A percentile compares a stretch with the other conserved stretches of the same genome.
Conservation (phyloP, 1,140 invertebrate genomes). For the Apis laboriosa region DNA sequence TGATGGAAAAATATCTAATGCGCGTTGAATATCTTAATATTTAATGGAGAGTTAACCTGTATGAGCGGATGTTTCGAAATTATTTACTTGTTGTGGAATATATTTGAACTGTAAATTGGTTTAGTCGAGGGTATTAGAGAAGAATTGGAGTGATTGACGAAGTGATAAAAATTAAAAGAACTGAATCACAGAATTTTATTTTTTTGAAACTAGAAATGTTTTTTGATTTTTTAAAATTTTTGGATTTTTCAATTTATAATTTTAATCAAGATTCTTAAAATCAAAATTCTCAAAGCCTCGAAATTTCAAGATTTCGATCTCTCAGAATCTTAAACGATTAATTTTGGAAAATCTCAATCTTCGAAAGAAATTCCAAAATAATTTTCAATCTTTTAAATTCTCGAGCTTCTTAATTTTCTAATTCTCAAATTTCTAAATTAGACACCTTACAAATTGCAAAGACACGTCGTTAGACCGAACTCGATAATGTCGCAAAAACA, state of each 20-base stretch:
- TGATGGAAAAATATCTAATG: slow-evolving; percentile 1
- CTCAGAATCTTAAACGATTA: not conserved
- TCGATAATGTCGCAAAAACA: not conserved
- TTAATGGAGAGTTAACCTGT: slow-evolving; percentile 6
- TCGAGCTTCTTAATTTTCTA: not conserved
- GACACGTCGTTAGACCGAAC: not conserved
- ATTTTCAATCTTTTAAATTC: not conserved
- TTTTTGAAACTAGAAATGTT: not conserved
- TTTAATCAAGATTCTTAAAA: not conserved
- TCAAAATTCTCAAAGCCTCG: not conserved
- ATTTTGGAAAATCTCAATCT: not conserved
- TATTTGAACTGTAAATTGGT: not conserved
- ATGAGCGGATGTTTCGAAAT: not conserved
- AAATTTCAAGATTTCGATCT: not conserved
- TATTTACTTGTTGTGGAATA: not conserved
- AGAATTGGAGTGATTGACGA: not conserved
- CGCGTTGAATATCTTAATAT: not conserved
- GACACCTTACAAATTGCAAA: not conserved
- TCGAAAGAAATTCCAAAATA: too few species aligned
- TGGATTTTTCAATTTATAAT: not conserved
- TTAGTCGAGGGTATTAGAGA: not conserved
- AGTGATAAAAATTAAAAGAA: not conserved
- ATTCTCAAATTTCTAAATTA: not conserved
- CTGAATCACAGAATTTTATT: not conserved
- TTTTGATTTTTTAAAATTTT: not conserved